Conservation (phyloP, 2,113 vertebrate species). For the Sinocyclocheilus anshuiensis region DNA sequence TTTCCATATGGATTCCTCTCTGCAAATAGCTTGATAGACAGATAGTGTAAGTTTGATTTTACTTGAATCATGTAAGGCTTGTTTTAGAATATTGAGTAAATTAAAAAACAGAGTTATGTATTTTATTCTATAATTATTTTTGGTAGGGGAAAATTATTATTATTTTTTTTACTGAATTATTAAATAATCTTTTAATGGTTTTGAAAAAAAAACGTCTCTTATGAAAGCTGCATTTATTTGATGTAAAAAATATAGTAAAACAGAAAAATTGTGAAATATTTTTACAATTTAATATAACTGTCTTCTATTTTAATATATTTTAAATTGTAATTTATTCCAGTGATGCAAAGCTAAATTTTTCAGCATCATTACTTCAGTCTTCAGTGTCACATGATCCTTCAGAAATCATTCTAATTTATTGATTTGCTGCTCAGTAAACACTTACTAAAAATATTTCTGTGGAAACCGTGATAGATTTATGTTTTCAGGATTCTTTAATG, state of each 20-base stretch:
- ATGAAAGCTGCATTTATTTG: no score
- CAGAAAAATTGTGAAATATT: no score
- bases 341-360: background rate
- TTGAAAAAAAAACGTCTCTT: no score
- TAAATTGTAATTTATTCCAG: background rate
- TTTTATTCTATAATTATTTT: background rate
- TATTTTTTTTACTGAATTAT: no score
- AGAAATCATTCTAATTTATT: background rate
- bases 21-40: background rate
- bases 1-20: background rate
- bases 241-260: no score
- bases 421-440: background rate
- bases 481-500: background rate
- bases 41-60: background rate
- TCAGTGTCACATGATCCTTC: background rate
- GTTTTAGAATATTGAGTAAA: background rate
- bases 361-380: background rate
- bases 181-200: no score
- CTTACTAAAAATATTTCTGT: background rate
- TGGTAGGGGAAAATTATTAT: background rate
- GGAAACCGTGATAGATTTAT: background rate
- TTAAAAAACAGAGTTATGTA: background rate
- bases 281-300: no score
- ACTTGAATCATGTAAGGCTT: background rate
- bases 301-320: background rate